Evolutionary conservation across 2,888 invertebrate species (phyloP).

Genomic region (Steromphala cineraria): DNA sequence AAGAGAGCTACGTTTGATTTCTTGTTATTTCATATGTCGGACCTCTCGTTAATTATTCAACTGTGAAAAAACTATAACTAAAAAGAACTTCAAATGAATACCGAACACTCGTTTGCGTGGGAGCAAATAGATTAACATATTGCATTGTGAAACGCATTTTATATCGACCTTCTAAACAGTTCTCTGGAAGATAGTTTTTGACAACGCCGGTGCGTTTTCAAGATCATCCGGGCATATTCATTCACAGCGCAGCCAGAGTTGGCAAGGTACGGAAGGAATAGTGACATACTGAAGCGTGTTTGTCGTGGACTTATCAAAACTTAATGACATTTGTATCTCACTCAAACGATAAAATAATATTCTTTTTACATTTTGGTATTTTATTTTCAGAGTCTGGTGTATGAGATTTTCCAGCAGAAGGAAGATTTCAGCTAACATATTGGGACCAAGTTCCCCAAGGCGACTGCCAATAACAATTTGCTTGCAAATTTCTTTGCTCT

Average conservation of each 20-base stretch:
- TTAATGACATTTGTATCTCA: no score
- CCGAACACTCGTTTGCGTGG: neutral
- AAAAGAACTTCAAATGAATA: no score
- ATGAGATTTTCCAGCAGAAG: constrained; percentile 21
- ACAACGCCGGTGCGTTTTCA: constrained; percentile 12
- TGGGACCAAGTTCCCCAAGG: constrained; percentile 27
- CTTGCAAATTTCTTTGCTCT: constrained; percentile 22
- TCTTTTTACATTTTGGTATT: neutral
- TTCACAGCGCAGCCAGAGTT: constrained; percentile 28
- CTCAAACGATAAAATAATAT: no score
- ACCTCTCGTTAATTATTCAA: no score
- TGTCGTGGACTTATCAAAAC: no score
- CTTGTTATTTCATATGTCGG: no score
- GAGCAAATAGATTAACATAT: neutral
- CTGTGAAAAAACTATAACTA: no score
- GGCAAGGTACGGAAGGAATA: neutral
- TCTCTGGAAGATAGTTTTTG: constrained; percentile 8
- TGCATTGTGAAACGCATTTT: neutral
- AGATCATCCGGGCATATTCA: constrained; percentile 26
- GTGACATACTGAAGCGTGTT: no score
- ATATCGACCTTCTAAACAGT: neutral
- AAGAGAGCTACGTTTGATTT: no score
- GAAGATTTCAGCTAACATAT: constrained; percentile 32
- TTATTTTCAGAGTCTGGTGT: constrained; percentile 32
- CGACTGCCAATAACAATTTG: constrained; percentile 13